Base-by-base conservation (phyloP, 2,797 vertebrate species). In the Rachycentron canadum region DNA sequence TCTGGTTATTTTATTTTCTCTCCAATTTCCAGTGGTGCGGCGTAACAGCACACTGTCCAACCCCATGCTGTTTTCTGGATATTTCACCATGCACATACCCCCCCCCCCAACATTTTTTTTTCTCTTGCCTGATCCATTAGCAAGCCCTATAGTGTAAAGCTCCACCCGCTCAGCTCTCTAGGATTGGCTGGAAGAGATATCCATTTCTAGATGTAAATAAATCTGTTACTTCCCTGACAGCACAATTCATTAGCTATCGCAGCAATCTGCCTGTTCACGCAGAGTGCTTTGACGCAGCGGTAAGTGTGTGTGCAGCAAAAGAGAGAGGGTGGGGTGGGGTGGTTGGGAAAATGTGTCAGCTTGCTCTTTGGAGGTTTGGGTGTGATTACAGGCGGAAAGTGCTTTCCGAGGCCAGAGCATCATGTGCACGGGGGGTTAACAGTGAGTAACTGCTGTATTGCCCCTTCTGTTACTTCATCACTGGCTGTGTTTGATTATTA, bases 151-250 rank as follows among this genome's bases (percentile, higher is more conserved):
- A 68, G 80, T 28, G 55, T 67, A 57, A 79, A 70, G 69, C 75
- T 75, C 63, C 73, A 78, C 56, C 62, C 11, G 78, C 82, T 85
- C 81, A 81, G 87, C 83, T 83, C 81, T 77, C 70, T 52, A 23
- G 77, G 79, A 86, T 79, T 72, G 91, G 80, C 81, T 82, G 79
- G 43, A 66, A 67, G 79, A 89, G 89, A 90, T 86, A 83, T 90
- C 78, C 83, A 79, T 89, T 91, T 86, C 78, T 72, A 63, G 77
- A 91, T 85, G 91, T 89, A 92, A 93, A 93, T 92, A 92, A 90
- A 92, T 92, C 90, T 86, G 90, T 88, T 90, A 79, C 83, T 90
- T 91, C 86, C 86, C 88, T 91, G 91, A 91, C 90, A 92, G 89
- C 87, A 82, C 92, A 92, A 92, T 93, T 92, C 89, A 93, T 92